Percentiles rank a stretch among this genome's conserved stretches.
Evolutionary conservation across 2,888 invertebrate species (phyloP).

Genomic region (Phalera bucephala): DNA sequence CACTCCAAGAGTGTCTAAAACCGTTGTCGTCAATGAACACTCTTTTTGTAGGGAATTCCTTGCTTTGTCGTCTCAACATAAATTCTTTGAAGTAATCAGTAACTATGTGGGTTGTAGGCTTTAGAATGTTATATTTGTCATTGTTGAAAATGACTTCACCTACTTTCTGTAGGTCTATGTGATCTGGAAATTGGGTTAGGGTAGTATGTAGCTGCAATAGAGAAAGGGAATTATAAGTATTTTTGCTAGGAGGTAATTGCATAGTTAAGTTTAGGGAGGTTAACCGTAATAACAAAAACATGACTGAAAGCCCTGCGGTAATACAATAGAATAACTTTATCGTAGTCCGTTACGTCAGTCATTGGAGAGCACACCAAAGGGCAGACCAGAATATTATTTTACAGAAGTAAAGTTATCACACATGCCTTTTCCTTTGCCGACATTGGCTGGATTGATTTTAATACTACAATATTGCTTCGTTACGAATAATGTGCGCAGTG

Average conservation of each 20-base stretch:
- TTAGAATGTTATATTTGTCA: slow-evolving; percentile 55
- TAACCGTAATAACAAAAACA: too few species aligned
- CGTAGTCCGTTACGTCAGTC: not conserved
- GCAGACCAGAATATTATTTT: too few species aligned
- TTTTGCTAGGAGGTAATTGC: too few species aligned
- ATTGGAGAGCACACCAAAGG: too few species aligned
- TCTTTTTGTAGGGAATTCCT: slow-evolving; percentile 13
- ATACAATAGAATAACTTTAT: not conserved
- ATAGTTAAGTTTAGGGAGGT: too few species aligned
- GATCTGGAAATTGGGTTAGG: slow-evolving; percentile 36
- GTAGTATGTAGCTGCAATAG: slow-evolving; percentile 22
- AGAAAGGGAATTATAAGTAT: too few species aligned
- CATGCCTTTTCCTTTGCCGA: too few species aligned
- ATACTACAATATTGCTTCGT: too few species aligned
- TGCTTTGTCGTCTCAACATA: slow-evolving; percentile 35
- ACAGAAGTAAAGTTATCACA: too few species aligned
- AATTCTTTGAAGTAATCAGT: slow-evolving; percentile 55
- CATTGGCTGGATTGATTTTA: too few species aligned
- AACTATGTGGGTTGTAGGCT: slow-evolving; percentile 46
- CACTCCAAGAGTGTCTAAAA: slow-evolving; percentile 58
- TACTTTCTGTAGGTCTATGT: slow-evolving; percentile 58
- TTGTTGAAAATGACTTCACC: slow-evolving; percentile 44
- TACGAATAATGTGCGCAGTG: too few species aligned
- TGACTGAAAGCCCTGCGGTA: not conserved
- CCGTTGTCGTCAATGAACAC: slow-evolving; percentile 59